These are phyloP conservation scores for Acipenser oxyrinchus DNA, from an alignment of 2,797 vertebrate species.

Conservation along the genomic window DNA sequence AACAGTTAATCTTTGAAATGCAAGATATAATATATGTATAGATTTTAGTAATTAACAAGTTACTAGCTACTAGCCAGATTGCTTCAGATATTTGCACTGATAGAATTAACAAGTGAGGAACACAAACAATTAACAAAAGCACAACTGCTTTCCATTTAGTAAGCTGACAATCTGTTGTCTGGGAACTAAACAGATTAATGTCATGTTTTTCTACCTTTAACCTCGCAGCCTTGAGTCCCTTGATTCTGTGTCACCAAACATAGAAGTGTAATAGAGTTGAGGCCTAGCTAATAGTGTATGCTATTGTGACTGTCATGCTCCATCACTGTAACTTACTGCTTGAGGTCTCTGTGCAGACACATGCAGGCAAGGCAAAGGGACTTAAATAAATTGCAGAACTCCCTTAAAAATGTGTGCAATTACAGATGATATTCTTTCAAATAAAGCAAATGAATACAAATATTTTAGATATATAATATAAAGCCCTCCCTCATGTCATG, in stretches of 20 bases:
- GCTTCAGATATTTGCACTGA: too few species aligned
- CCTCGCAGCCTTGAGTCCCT: conserved; percentile 74
- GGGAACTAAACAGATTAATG: conserved; percentile 71
- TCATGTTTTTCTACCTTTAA: conserved; percentile 80
- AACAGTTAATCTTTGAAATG: too few species aligned
- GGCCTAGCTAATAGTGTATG: conserved; percentile 72
- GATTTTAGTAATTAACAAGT: too few species aligned
- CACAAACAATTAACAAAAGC: conserved; percentile 54
- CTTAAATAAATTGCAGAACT: background rate
- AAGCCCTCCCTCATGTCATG: too few species aligned
- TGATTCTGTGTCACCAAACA: conserved; percentile 72
- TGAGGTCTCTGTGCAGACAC: conserved; percentile 57
- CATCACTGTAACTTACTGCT: conserved; percentile 77
- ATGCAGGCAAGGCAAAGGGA: conserved; percentile 29
- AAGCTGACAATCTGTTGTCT: conserved; percentile 51
- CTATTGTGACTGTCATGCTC: conserved; percentile 79
- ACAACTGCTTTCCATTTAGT: conserved; percentile 44
- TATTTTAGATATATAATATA: too few species aligned
- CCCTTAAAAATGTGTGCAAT: background rate
- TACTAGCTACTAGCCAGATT: too few species aligned
- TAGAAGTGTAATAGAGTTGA: conserved; percentile 73
- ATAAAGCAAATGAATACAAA: too few species aligned
- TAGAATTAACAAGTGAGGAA: too few species aligned
- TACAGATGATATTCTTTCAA: too few species aligned
- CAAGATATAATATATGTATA: too few species aligned